Base-by-base conservation (phyloP, 64 coral and sea anemone genomes). In the Montipora capricornis region DNA sequence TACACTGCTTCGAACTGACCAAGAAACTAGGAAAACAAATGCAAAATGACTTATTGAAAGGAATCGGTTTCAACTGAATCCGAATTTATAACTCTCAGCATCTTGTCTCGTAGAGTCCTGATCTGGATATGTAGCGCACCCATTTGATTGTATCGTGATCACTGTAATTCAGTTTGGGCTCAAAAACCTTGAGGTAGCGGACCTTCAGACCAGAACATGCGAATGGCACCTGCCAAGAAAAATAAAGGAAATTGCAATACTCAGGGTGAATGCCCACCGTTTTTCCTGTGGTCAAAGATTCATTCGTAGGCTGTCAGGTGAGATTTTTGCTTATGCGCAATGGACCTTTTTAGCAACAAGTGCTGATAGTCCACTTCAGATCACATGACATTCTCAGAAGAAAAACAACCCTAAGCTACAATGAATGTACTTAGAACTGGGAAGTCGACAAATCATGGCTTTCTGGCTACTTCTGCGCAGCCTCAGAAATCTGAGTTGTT, bases 131-230 rank as follows among this genome's bases (percentile, higher is more conserved):
- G 67, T 99, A 99, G 26, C 98, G 92, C n/a, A 99, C 98, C 98
- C 98, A 99, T 76, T 99, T 99, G 92, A 99, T 99, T 2, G 95
- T 96, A 70, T 99, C 98, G 70, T 99, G 98, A 73, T 99, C 98
- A 78, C 95, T 99, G 95, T 99, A 99, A 52, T 99, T 99, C 48
- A 99, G 47, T 86, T 99, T 99, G 45, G 95, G 98, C 74, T 99
- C 98, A 88, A 99, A 99, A 61, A 99, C 98, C 82, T 99, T 99
- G 49, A 99, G 85, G 68, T 99, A 99, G 17, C 98, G 98, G 57
- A 99, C 98, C 55, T 99, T 99, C 4, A 99, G 92, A 46, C 98
- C 98, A 81, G 98, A 99, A 55, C 98, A 99, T 5, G 98, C 98
- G 83, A 99, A 99, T 47, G 98, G 98, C 9, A 99, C 98, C 98